Evolutionary conservation across 2,797 vertebrate genomes (phyloP), one percentile per base, ranked within the genome.

Genomic region (Enteromius argenteus): DNA sequence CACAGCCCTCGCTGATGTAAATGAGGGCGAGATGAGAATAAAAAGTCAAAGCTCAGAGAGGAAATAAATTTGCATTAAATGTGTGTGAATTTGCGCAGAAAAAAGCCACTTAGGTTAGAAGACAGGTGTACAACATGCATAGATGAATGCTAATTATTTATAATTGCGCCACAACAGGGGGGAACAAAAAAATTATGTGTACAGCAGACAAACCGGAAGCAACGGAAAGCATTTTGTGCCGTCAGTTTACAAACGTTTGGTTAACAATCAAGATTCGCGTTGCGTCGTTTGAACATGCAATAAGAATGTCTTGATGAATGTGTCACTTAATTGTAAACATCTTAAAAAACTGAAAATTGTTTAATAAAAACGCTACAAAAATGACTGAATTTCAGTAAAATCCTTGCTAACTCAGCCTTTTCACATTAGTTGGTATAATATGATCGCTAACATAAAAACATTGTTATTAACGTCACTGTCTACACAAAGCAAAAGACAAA

Each of bases 61-160:
- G 62, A 86, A 83, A 83, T 75, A 23, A 8, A 87, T 85, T 85
- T 79, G 85, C 83, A 86, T 86, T 83, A 77, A 79, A 82, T 79
- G 68, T 49, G 74, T 15, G 19, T 68, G 58, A 81, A 8, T 73
- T 81, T 49, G 39, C 51, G 58, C 21, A 39, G 53, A 39, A 69
- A 69, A 51, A 74, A 66, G 80, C 44, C 32, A 53, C 32, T 66
- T 10, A n/a, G 14, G 71, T 75, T 75, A 37, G 11, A 81, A 64
- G 86, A 83, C 62, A 86, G 84, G 56, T 81, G 78, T 83, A 56
- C 75, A 74, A 58, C 56, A 67, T 35, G 60, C 78, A 87, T 71
- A 71, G 77, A 30, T 39, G 37, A 86, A 79, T 23, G 49, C 13
- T 78, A 58, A 74, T 85, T 74, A 53, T 73, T 62, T 17, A 51